Base-by-base conservation (phyloP, 2,113 vertebrate species). In the human (Homo sapiens) region DNA sequence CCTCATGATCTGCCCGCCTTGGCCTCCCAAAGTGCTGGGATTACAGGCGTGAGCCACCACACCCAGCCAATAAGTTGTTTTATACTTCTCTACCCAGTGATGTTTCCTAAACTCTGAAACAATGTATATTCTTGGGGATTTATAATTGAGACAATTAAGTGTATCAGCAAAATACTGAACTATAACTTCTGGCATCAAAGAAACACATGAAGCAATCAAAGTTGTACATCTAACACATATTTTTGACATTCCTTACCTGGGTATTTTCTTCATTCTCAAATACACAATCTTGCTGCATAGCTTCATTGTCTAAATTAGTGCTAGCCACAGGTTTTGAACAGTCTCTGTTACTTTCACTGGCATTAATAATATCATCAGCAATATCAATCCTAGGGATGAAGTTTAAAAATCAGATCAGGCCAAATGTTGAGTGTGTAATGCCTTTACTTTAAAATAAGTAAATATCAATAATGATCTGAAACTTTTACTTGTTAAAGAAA, bases 301-400 rank as follows among this genome's bases (percentile, higher is more conserved):
- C 97, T 98, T 98, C 98, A 98, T 92, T 97, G 96, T 97, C 98
- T 98, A 98, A 81, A 97, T 98, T 98, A 97, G 98, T 97, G 94
- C 98, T 97, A 98, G 97, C 90, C 98, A 98, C 92, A 81, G 97
- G 97, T 98, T 98, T 98, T 98, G 98, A 99, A 98, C 98, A 98
- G 95, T 90, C 97, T 98, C 95, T 97, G 91, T 96, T 94, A 95
- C 97, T 97, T 96, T 98, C 98, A 98, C 96, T 98, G 98, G 98
- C 97, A 97, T 98, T 98, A 98, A 97, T 97, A 98, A 98, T 97
- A 98, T 97, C 98, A 98, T 98, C 98, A 98, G 98, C 98, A 98
- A 98, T 98, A 98, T 98, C 98, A 98, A 98, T 96, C 98, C 99
- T 99, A 97, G 75, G 92, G 98, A 97, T 50, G 64, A 97, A 93